Conservation (phyloP, 2,888 invertebrate species). For the Pristionchus japonicus region DNA sequence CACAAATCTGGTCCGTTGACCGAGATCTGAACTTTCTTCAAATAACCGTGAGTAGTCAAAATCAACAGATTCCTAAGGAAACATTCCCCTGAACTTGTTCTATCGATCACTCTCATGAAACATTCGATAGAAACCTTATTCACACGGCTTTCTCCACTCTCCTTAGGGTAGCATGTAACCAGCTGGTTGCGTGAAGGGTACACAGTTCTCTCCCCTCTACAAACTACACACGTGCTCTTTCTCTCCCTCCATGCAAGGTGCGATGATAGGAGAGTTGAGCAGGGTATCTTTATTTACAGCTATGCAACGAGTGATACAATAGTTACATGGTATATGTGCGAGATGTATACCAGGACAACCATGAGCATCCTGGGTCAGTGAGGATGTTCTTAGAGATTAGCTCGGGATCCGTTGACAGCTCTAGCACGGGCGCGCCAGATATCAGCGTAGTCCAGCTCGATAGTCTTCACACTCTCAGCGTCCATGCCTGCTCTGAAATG, state of each 20-base stretch:
- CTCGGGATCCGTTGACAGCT: constrained; percentile 35
- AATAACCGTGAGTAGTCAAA: neutral
- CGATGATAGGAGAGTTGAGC: neutral
- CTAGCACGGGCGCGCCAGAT: constrained; percentile 29
- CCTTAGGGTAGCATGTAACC: neutral
- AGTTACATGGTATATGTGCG: neutral
- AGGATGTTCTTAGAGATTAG: neutral
- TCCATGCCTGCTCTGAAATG: constrained; percentile 27
- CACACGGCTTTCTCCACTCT: neutral
- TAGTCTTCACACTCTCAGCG: neutral
- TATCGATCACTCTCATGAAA: neutral
- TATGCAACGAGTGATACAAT: neutral
- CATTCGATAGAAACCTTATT: neutral
- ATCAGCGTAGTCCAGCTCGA: constrained; percentile 42
- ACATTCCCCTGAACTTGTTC: neutral
- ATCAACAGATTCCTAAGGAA: neutral
- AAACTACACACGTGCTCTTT: neutral
- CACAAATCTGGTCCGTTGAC: neutral
- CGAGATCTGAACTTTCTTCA: neutral
- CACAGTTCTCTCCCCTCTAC: constrained; percentile 5
- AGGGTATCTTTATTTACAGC: constrained; percentile 29
- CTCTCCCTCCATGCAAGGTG: neutral
- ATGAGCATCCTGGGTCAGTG: neutral
- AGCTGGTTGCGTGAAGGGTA: neutral
- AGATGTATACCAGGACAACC: neutral